A percentile compares a stretch with the other conserved stretches of the same genome.
Evolutionary conservation across 1,140 invertebrate genomes (phyloP).

Genomic region (Drosophila seguyi): DNA sequence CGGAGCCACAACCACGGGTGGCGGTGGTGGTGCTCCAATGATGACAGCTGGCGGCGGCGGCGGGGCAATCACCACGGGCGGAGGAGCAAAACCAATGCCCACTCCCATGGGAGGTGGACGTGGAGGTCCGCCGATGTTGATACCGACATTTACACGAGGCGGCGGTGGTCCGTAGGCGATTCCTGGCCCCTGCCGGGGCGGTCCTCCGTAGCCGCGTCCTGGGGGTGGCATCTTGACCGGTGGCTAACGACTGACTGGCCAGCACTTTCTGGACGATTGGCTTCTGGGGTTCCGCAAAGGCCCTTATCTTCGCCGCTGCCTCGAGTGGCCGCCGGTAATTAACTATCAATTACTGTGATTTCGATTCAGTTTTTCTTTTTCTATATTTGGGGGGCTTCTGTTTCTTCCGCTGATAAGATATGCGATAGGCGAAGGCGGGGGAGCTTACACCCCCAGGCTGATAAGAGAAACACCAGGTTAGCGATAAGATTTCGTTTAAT

Average conservation of each 20-base stretch:
- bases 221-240: slow-evolving; percentile 69
- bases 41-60: slow-evolving; percentile 36
- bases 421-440: slow-evolving; percentile 13
- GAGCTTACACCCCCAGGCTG: slow-evolving; percentile 30
- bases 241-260: slow-evolving; percentile 50
- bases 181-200: slow-evolving; percentile 47
- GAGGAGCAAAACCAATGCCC: slow-evolving; percentile 59
- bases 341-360: slow-evolving; percentile 78
- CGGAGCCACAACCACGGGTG: slow-evolving; percentile 25
- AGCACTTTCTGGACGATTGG: slow-evolving; percentile 13
- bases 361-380: slow-evolving; percentile 25
- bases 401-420: slow-evolving; percentile 62
- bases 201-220: slow-evolving; percentile 64
- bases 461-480: slow-evolving; percentile 28
- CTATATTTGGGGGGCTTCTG: slow-evolving; percentile 23
- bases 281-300: neutral
- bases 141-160: slow-evolving; percentile 65
- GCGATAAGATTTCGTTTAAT: slow-evolving; percentile 33
- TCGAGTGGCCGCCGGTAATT: slow-evolving; percentile 60
- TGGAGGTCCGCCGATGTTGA: slow-evolving; percentile 64
- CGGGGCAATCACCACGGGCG: slow-evolving; percentile 33
- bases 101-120: slow-evolving; percentile 65
- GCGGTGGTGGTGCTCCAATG: slow-evolving; percentile 47
- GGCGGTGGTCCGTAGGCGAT: slow-evolving; percentile 57
- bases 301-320: slow-evolving; percentile 26